A percentile compares a stretch with the other conserved stretches of the same genome.
Conservation (phyloP, 2,113 vertebrate species). For the Riparia riparia region DNA sequence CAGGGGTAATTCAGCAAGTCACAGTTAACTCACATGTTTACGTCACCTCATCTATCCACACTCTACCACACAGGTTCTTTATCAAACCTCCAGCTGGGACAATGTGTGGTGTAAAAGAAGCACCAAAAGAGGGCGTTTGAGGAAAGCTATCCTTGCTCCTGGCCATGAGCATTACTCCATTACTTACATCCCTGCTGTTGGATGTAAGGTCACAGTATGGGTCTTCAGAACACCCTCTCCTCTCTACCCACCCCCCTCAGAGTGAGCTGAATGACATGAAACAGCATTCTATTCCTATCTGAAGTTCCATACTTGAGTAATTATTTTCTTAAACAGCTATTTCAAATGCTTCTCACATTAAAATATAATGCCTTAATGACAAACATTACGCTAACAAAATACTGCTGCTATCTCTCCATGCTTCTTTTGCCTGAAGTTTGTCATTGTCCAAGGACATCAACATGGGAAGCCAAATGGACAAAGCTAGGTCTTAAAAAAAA, state of each 20-base stretch:
- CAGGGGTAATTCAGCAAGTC: background rate
- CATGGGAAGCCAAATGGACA: background rate
- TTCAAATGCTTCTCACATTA: background rate
- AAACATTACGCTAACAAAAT: background rate
- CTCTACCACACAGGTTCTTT: background rate
- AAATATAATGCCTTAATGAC: background rate
- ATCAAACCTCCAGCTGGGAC: background rate
- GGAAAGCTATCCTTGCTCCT: background rate
- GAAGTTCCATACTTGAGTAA: background rate
- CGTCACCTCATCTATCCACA: background rate
- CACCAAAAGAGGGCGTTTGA: background rate
- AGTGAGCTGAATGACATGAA: background rate
- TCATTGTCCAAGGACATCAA: background rate
- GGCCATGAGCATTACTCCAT: background rate
- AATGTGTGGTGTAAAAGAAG: background rate
- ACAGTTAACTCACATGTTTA: background rate
- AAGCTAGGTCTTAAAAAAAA: background rate
- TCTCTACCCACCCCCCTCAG: background rate
- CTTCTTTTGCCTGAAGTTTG: background rate
- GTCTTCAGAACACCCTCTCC: background rate
- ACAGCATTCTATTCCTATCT: background rate
- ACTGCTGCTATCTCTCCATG: accelerated
- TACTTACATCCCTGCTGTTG: background rate
- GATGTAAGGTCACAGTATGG: background rate
- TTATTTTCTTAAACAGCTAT: background rate